Base-by-base conservation (phyloP, 2,113 vertebrate genomes). In the Solea solea region DNA sequence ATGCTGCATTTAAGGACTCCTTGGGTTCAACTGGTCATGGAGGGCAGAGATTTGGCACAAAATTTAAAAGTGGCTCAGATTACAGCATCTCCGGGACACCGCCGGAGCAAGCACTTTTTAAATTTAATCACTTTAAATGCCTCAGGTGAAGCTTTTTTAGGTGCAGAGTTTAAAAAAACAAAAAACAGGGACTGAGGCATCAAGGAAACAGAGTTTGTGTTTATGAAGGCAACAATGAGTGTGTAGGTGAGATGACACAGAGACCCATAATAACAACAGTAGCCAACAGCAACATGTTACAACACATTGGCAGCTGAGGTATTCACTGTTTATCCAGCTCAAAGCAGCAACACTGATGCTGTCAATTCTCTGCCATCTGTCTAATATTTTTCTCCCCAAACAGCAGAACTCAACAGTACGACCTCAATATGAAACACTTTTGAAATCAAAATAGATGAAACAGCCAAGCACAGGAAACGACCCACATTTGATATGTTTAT, bases 211-310 rank as follows among this genome's bases (percentile, higher is more conserved):
- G 34, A 8, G 44, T 5, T 12, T 14, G 44, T 44, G 34, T 11
- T 10, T 25, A 12, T 3, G 3, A 56, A 62, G 3, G 62, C 62
- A 63, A 56, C 60, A 51, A 3, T 13, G 34, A 54, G 53, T 39
- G 48, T 39, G 60, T 44, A 64, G 63, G 80, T 77, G 57, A 74
- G 45, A 78, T 74, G 73, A 75, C 69, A 73, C 25, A 45, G 12
- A 4, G 15, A 62, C 44, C 42, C 64, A 69, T 65, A 74, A 65
- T 65, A 72, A 63, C 14, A 80, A 81, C 79, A 84, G 76, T 82
- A 86, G 82, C 79, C 74, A 76, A 71, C 74, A 81, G 80, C 74
- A 80, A 83, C 85, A 79, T 89, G 85, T 89, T 68, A 58, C 76
- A 85, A 86, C 84, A 90, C 86, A 88, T 83, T 81, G 75, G 67